Evolutionary conservation across 2,113 vertebrate species (phyloP), one percentile per base, ranked within the genome.

Genomic region (Myotis brandtii): DNA sequence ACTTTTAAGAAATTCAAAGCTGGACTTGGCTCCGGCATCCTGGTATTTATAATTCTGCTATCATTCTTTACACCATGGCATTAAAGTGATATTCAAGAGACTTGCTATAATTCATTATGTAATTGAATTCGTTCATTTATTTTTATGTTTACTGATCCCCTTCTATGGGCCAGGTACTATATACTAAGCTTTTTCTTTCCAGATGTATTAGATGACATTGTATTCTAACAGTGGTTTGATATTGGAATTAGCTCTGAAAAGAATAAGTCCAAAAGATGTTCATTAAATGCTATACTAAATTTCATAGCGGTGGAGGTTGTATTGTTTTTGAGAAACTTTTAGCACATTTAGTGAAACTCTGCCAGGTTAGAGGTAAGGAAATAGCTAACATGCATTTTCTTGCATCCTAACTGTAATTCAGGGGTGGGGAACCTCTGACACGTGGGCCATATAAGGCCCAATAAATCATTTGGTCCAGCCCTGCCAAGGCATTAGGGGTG

Each of bases 1-100:
- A 76, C 25, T 80, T 80, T 82, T 13, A 87, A 90, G 77, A 95
- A 93, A 90, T 66, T 90, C 40, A 93, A 90, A 89, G 80, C 30
- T 81, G 40, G 18, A 56, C 43, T 94, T 77, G 80, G 50, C 77
- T 95, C 77, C 66, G 67, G 40, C 23, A 79, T 86, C 27, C 40
- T 82, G 14, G 37, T 86, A 43, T 69, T 67, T 77, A 84, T 52
- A 79, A 81, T 92, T 67, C 54, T 73, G 46, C 80, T 77, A 13
- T 67, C 21, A 34, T 17, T 85, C 48, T 89, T 84, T 66, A 80
- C 16, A 59, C 27, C 13, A 9, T 43, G 46, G 10, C 52, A 50
- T 30, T 85, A 37, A 89, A 81, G 48, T n/a, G 50, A 72, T 27
- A 50, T 40, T 83, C 50, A 81, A 80, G 76, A 52, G 40, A 34